Evolutionary conservation across 2,113 vertebrate species (phyloP), one percentile per base, ranked within the genome.

Genomic region (Ramphastos sulfuratus): DNA sequence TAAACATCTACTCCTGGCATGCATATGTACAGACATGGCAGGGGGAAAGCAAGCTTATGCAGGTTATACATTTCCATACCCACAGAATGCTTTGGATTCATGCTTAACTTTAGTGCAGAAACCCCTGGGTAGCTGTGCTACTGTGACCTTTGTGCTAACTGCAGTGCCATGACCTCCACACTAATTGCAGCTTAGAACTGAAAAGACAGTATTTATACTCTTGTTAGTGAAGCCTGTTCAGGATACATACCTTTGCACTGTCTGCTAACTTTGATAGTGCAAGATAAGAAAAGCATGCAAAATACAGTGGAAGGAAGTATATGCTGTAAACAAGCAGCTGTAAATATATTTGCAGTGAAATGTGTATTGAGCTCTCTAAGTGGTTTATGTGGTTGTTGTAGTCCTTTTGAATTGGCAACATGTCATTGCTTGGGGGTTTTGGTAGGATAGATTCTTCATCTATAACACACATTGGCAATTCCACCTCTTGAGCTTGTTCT

Each of bases 161-260:
- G 50, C 27, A 17, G 1, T 73, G 78, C 80, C 63, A 12, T 46
- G 87, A 87, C 59, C 82, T 91, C 74, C 46, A n/a, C 66, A 64
- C 59, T 80, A 87, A 91, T 91, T 91, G 71, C 84, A 70, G 63
- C n/a, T 72, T 39, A 20, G 59, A 87, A 94, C 59, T 82, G 79
- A 90, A 95, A 93, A 83, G 90, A 28, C 21, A 85, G 30, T 76
- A 70, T 87, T 92, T 82, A 80, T 89, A 72, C 77, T 75, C 82
- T 85, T 75, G n/a, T 87, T 91, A 91, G 72, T 42, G 33, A 91
- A 93, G 80, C 60, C 82, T 83, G 75, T 52, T 85, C 56, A 83
- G 93, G 87, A 64, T 70, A 37, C 56, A 73, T 91, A 74, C 75
- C 52, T 93, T 66, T 87, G 52, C 82, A 55, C 42, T 85, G 37